A percentile compares a stretch with the other conserved stretches of the same genome.
phyloP scores from a whole-genome alignment of 2,797 vertebrate species.

The Threskiornis aethiopicus region DNA sequence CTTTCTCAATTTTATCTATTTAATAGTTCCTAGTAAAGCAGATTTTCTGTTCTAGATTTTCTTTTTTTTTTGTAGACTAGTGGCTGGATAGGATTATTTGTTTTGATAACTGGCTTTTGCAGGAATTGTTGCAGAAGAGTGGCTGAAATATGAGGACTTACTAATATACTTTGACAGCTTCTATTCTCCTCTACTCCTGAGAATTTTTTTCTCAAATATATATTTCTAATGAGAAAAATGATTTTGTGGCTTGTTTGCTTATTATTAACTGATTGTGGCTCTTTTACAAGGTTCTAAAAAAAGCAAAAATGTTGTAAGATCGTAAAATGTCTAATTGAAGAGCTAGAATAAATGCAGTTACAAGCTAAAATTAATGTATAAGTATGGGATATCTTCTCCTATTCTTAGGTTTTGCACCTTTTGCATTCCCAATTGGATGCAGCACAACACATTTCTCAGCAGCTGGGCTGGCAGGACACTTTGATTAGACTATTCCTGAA shows the following conservation, averaged over 20 bases:
- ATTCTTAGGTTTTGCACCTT: conserved; percentile 86
- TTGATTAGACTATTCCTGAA: conserved; percentile 87
- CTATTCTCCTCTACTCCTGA: neutral
- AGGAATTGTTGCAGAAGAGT: neutral
- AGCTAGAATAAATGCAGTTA: neutral
- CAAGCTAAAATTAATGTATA: neutral
- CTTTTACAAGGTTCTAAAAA: neutral
- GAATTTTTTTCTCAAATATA: neutral
- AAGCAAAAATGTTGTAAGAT: neutral
- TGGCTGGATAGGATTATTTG: neutral
- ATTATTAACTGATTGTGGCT: neutral
- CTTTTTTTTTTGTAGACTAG: neutral
- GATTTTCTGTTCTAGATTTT: neutral
- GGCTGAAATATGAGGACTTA: neutral
- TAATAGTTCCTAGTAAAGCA: neutral
- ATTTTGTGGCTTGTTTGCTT: neutral
- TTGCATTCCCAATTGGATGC: conserved; percentile 89
- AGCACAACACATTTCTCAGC: conserved; percentile 87
- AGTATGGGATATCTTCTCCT: neutral
- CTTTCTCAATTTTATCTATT: neutral
- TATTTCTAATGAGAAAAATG: neutral
- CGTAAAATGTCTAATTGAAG: neutral
- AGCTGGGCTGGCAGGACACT: conserved; percentile 96
- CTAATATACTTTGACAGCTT: neutral
- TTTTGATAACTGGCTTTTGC: neutral